Evolutionary conservation across 1,140 invertebrate species (phyloP).

Genomic region (Dendroctonus ponderosae): DNA sequence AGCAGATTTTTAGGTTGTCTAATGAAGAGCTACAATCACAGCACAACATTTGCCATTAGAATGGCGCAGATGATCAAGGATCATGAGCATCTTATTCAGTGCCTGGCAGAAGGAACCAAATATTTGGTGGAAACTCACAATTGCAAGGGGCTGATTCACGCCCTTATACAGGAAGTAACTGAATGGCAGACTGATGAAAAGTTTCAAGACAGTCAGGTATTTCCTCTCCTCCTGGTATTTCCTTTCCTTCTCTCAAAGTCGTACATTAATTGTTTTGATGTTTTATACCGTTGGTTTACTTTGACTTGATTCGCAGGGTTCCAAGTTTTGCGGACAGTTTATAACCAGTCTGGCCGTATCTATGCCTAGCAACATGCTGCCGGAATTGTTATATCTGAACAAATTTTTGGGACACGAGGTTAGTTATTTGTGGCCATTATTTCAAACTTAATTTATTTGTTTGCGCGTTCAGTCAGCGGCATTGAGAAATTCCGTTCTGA

Average conservation of each 20-base stretch:
- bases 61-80: slow-evolving; percentile 65
- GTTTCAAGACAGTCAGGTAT: slow-evolving; percentile 46
- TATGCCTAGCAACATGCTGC: slow-evolving; percentile 61
- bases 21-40: slow-evolving; percentile 67
- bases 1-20: slow-evolving; percentile 49
- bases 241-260: too few species aligned
- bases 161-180: slow-evolving; percentile 67
- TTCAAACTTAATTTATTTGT: slow-evolving; percentile 18
- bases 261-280: slow-evolving; percentile 2
- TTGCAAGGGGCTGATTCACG: slow-evolving; percentile 59
- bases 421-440: slow-evolving; percentile 6
- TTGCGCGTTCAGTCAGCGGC: slow-evolving; percentile 58
- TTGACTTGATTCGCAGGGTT: slow-evolving; percentile 48
- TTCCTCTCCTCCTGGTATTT: too few species aligned
- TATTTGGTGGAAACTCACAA: slow-evolving; percentile 59
- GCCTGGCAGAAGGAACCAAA: slow-evolving; percentile 61
- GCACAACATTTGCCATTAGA: slow-evolving; percentile 58
- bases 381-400: slow-evolving; percentile 49
- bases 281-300: too few species aligned
- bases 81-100: slow-evolving; percentile 62
- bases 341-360: slow-evolving; percentile 62
- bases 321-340: slow-evolving; percentile 61
- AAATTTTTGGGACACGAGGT: slow-evolving; percentile 43
- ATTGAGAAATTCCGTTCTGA: slow-evolving; percentile 68
- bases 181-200: slow-evolving; percentile 59